Percentiles rank a stretch among this genome's conserved stretches.
Conservation (phyloP, 1,140 invertebrate species). For the Caenorhabditis latens region DNA sequence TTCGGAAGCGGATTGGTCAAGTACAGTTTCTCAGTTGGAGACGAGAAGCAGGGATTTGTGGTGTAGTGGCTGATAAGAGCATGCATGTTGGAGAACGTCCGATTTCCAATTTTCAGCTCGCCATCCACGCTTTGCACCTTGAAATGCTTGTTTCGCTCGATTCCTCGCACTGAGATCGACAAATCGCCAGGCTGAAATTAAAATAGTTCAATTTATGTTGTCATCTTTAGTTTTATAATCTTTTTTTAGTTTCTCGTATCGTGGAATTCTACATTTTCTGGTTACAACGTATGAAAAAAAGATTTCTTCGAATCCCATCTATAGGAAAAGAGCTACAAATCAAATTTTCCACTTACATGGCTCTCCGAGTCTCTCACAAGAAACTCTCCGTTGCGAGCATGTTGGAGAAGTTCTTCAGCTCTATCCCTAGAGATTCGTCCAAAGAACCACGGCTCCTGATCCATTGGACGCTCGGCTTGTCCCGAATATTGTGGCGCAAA, state of each 20-base stretch:
- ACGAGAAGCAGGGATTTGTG: slow-evolving; percentile 93
- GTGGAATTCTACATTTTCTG: too few species aligned
- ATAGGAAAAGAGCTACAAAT: background rate
- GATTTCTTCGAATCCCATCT: background rate
- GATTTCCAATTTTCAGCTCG: slow-evolving; percentile 89
- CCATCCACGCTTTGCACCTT: slow-evolving; percentile 92
- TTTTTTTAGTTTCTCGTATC: background rate
- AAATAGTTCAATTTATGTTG: background rate
- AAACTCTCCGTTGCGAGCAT: slow-evolving; percentile 96
- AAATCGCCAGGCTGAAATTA: slow-evolving; percentile 90
- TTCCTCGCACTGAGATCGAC: slow-evolving; percentile 96
- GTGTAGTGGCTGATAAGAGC: slow-evolving; percentile 98
- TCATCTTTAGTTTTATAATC: background rate
- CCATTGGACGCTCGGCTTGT: slow-evolving; percentile 75
- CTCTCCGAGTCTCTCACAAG: slow-evolving; percentile 98
- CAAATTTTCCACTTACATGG: slow-evolving; percentile 84
- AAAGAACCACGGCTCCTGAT: slow-evolving; percentile 93
- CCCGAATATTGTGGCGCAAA: slow-evolving; percentile 73
- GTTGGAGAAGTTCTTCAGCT: slow-evolving; percentile 92
- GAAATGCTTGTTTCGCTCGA: slow-evolving; percentile 98
- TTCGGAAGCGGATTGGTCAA: slow-evolving; percentile 71
- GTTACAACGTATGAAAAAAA: too few species aligned
- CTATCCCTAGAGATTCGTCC: slow-evolving; percentile 92
- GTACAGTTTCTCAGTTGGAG: slow-evolving; percentile 71
- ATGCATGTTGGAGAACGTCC: slow-evolving; percentile 94